Evolutionary conservation across 2,888 invertebrate species (phyloP), one percentile per base, ranked within the genome.

Genomic region (Luperina nickerlii): DNA sequence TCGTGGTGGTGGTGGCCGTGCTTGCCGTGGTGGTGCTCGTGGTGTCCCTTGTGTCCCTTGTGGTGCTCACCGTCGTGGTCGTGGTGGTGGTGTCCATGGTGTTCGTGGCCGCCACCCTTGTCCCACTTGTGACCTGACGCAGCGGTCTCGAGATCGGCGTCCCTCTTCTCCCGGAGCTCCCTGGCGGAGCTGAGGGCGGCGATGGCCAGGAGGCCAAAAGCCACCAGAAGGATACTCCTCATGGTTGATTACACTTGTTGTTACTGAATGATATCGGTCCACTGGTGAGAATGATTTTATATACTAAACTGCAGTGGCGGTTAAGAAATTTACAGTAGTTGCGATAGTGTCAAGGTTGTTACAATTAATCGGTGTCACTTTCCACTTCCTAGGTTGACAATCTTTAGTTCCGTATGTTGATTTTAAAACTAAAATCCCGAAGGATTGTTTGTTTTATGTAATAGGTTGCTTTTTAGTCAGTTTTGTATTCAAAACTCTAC

Each of bases 1-100:
- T 97, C 97, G 88, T 98, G 98, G 91, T 98, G 98, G 90, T 98
- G 97, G 90, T 98, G 98, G 0, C 98, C 98, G 86, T 98, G 97
- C 78, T 97, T 95, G 24, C 97, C 97, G 90, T 98, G 97, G 84
- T 97, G 97, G 83, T 97, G 96, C 63, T 97, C 97, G 88, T 98
- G 98, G 80, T 97, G 96, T 6, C 97, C 97, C 89, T 98, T 97
- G 94, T 98, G 97, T 3, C 97, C 98, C 88, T 98, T 98, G 88
- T 98, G 97, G 60, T 97, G 97, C 86, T 98, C 97, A 72, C 97
- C 97, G 0, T 98, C 98, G 84, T 97, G 97, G 45, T 97, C 97
- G 76, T 97, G 96, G 91, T 97, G 97, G 84, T 98, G 97, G 83
- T 97, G 97, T 0, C 96, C 96, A 88, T 98, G 97, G 86, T 97